phyloP scores from a whole-genome alignment of 2,113 vertebrate species.

The Charadrius vociferus region DNA sequence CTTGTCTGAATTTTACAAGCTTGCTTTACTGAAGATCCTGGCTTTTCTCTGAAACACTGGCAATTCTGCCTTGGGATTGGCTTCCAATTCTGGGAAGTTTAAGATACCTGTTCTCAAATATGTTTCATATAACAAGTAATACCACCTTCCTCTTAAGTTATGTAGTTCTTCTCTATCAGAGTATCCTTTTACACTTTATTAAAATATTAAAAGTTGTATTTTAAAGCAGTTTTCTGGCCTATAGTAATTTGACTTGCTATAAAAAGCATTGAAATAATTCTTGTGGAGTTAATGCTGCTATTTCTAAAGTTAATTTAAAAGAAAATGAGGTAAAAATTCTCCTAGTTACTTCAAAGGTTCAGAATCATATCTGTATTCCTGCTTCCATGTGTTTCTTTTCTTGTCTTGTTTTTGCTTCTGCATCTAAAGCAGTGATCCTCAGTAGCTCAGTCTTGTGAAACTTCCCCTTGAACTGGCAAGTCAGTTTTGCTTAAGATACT shows the following conservation, averaged over 20 bases:
- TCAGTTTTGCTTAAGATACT: conserved; percentile 19
- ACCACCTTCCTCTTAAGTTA: background rate
- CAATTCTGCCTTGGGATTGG: background rate
- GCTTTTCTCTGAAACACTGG: background rate
- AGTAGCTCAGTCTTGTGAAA: background rate
- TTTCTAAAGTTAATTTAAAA: background rate
- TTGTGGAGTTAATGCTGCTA: background rate
- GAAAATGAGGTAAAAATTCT: background rate
- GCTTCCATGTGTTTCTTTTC: background rate
- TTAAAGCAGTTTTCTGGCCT: background rate
- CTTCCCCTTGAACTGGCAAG: background rate
- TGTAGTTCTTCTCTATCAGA: background rate
- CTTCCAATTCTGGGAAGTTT: background rate
- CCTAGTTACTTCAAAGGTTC: background rate
- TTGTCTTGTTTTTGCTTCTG: background rate
- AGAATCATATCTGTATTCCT: background rate
- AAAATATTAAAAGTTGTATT: background rate
- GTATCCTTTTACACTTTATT: background rate
- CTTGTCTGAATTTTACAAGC: background rate
- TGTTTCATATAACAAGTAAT: background rate
- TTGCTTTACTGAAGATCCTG: background rate
- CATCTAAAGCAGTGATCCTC: background rate
- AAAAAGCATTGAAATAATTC: background rate
- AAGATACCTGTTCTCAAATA: background rate
- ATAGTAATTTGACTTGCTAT: background rate